phyloP scores from a whole-genome alignment of 2,797 vertebrate species.

The Pangasius krempfi region DNA sequence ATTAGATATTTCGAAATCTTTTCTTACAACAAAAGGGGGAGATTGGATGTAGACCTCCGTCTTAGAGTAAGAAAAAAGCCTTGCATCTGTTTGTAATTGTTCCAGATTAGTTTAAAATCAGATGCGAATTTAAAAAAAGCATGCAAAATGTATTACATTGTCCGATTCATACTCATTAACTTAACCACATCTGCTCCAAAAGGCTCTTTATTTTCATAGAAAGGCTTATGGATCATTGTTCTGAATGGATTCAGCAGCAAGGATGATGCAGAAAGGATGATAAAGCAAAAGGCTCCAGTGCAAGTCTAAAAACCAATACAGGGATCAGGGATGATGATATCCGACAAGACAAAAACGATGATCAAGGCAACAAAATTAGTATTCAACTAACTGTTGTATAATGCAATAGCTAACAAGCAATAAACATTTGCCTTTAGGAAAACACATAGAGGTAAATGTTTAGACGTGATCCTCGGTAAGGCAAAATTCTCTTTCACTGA shows the following conservation, averaged over 20 bases:
- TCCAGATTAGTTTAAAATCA: conserved; percentile 67
- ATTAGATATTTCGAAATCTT: conserved; percentile 70
- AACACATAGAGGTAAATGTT: background rate
- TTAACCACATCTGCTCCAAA: conserved; percentile 48
- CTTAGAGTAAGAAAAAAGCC: conserved; percentile 30
- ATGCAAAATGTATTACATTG: conserved; percentile 61
- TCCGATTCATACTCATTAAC: conserved; percentile 38
- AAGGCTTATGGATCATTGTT: background rate
- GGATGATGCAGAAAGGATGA: no score
- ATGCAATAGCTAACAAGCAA: background rate
- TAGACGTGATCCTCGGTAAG: background rate
- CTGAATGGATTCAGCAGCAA: conserved; percentile 13
- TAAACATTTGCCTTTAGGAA: background rate
- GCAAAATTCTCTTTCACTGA: conserved; percentile 1
- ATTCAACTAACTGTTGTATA: background rate
- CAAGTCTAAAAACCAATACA: background rate
- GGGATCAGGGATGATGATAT: background rate
- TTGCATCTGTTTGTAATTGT: conserved; percentile 67
- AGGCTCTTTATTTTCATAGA: conserved; percentile 39
- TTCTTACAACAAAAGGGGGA: conserved; percentile 54
- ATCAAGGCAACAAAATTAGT: background rate
- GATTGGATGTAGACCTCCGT: background rate
- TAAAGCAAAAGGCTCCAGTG: background rate
- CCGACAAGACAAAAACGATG: background rate
- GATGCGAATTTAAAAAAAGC: conserved; percentile 64